Percentiles rank a stretch among this genome's conserved stretches.
phyloP scores from a whole-genome alignment of 2,888 invertebrate species.

The Pristionchus exspectatus region DNA sequence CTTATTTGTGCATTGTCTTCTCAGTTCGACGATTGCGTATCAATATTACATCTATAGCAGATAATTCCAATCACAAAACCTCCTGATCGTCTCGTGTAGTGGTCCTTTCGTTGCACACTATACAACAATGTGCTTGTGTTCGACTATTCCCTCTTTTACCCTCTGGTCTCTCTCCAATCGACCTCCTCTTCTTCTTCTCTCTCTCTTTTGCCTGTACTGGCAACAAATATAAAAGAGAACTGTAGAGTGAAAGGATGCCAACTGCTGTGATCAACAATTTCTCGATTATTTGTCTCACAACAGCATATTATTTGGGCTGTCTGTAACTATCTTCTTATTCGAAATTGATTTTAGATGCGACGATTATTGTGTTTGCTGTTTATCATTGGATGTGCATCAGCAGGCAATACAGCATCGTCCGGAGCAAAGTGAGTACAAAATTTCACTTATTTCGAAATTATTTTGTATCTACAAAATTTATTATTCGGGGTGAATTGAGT shows the following conservation, averaged over 20 bases:
- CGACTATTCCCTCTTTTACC: background rate
- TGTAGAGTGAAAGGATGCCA: background rate
- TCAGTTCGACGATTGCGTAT: background rate
- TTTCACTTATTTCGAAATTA: background rate
- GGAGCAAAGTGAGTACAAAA: background rate
- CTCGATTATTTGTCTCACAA: background rate
- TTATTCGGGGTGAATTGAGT: background rate
- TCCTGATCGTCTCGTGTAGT: background rate
- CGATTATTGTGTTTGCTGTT: background rate
- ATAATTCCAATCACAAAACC: background rate
- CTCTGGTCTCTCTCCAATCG: background rate
- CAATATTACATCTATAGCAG: no score
- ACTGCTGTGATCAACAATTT: background rate
- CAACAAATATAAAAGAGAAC: background rate
- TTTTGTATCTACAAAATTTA: background rate
- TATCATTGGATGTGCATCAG: background rate
- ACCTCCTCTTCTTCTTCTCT: background rate
- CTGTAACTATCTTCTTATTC: background rate
- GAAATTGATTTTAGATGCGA: background rate
- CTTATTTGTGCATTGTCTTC: background rate
- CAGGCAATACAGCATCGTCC: background rate
- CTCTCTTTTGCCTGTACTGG: background rate
- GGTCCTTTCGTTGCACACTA: background rate
- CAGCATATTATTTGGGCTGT: background rate
- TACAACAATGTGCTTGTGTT: background rate